phyloP scores from a whole-genome alignment of 2,113 vertebrate genomes.

The Notothenia coriiceps region DNA sequence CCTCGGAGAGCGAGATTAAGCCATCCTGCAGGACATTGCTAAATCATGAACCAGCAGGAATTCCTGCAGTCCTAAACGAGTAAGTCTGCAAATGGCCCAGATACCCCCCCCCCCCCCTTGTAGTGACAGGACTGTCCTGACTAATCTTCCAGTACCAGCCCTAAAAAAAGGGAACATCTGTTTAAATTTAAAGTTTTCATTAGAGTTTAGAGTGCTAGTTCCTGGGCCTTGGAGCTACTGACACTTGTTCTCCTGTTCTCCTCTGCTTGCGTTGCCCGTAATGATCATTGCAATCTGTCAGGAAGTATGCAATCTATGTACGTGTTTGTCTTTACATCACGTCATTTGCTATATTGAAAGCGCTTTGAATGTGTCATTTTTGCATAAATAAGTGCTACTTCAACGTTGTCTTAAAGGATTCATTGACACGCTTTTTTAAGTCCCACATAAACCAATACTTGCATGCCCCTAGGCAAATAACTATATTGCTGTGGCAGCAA shows the following conservation, averaged over 20 bases:
- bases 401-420: neutral
- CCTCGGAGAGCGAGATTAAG: no score
- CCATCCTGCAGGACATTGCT: no score
- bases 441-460: neutral
- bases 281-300: neutral
- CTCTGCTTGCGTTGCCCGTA: conserved; percentile 2
- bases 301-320: neutral
- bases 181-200: neutral
- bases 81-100: no score
- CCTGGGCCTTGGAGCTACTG: no score
- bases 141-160: conserved; percentile 20
- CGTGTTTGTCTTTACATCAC: conserved; percentile 12
- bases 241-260: neutral
- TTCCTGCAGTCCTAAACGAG: no score
- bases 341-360: neutral
- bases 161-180: conserved; percentile 2
- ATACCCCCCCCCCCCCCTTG: neutral
- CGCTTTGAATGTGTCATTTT: neutral
- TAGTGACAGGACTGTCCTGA: conserved; percentile 41
- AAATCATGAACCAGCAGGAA: no score
- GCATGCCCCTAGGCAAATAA: neutral
- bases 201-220: neutral
- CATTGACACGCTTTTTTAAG: neutral
- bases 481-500: neutral
- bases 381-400: neutral